Evolutionary conservation across 2,888 invertebrate genomes (phyloP).

Genomic region (Isotomurus palustris): DNA sequence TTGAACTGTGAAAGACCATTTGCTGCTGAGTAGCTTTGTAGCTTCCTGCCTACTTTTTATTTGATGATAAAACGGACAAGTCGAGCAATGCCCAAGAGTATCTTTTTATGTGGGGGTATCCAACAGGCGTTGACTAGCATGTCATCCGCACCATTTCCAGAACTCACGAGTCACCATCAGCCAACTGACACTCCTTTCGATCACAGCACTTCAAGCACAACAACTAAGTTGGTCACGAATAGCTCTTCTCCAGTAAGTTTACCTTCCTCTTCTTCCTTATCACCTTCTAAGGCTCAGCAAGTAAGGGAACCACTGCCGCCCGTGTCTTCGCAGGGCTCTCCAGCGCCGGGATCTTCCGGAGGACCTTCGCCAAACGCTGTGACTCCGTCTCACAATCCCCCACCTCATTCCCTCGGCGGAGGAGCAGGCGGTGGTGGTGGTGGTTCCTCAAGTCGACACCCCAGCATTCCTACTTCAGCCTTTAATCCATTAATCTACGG

Average conservation of each 20-base stretch:
- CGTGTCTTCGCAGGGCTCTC: neutral
- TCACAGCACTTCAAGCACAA: constrained; percentile 65
- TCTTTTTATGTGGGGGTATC: constrained; percentile 4
- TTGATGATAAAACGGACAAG: neutral
- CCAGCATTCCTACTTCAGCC: constrained; percentile 46
- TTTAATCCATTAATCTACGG: constrained; percentile 87
- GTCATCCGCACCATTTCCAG: constrained; percentile 56
- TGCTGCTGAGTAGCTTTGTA: no score
- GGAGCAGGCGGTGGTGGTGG: constrained; percentile 12
- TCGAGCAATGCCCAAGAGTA: neutral
- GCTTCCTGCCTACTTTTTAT: neutral
- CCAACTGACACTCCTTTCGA: constrained; percentile 47
- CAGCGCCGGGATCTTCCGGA: neutral
- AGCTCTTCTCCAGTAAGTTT: constrained; percentile 4
- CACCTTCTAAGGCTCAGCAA: constrained; percentile 14
- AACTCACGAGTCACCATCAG: constrained; percentile 36
- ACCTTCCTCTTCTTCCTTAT: constrained; percentile 17
- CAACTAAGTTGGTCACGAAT: constrained; percentile 52
- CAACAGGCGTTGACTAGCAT: constrained; percentile 72
- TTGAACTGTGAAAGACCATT: no score
- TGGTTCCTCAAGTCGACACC: no score
- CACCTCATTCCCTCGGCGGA: constrained; percentile 4
- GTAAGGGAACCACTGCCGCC: neutral
- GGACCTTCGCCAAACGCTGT: constrained; percentile 20
- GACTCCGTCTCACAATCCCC: constrained; percentile 19